These are phyloP conservation scores for Silurus meridionalis DNA, from an alignment of 2,113 vertebrate species.

Conservation along the genomic window DNA sequence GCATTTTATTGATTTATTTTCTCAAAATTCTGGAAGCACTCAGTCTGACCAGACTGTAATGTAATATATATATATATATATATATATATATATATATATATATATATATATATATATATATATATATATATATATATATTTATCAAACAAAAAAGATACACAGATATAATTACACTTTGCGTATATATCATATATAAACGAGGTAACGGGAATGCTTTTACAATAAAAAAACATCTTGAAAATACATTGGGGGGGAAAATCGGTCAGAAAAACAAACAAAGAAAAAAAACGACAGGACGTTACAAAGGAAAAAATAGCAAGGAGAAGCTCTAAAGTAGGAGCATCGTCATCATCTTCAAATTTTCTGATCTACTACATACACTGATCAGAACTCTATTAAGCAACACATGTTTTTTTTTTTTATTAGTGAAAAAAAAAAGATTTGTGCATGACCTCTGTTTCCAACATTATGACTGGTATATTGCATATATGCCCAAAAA, in stretches of 20 bases:
- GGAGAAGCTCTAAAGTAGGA: constrained; percentile 21
- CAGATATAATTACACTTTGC: constrained; percentile 42
- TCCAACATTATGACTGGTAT: constrained; percentile 64
- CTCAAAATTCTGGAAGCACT: constrained; percentile 54
- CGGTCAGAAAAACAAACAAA: constrained; percentile 27
- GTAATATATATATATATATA: not conserved
- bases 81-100: not conserved
- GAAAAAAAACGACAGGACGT: constrained; percentile 41
- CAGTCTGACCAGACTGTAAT: constrained; percentile 43
- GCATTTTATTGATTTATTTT: constrained; percentile 19
- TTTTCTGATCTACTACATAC: constrained; percentile 12
- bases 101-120: not conserved
- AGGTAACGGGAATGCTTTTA: constrained; percentile 51
- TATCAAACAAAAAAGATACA: constrained; percentile 50
- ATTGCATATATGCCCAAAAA: constrained; percentile 66
- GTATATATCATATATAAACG: constrained; percentile 59
- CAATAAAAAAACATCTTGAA: constrained; percentile 52
- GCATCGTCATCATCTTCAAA: constrained; percentile 16
- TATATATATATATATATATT: not conserved
- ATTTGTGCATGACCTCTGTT: constrained; percentile 58
- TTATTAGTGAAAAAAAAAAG: constrained; percentile 55
- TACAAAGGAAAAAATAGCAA: constrained; percentile 45
- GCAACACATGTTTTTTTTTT: not conserved
- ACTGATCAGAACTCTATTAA: not conserved
- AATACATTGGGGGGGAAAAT: constrained; percentile 38